Conservation (phyloP, 2,888 invertebrate genomes). For the Morpho achilles region DNA sequence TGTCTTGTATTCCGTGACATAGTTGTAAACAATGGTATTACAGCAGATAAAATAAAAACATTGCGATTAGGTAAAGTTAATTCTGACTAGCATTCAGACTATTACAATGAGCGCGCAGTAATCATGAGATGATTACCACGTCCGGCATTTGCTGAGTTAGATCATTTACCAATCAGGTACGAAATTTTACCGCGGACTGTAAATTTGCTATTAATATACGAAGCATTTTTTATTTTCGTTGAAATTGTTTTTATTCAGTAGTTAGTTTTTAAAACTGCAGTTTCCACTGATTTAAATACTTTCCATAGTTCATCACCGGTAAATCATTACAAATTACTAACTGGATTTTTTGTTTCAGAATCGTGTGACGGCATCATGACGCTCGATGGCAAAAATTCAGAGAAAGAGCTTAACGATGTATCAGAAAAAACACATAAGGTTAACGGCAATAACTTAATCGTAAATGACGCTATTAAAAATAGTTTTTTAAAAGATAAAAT, state of each 20-base stretch:
- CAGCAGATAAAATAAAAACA: conserved; percentile 41
- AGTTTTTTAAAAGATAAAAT: conserved; percentile 50
- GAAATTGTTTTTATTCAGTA: background rate
- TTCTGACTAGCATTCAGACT: conserved; percentile 47
- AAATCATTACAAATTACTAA: background rate
- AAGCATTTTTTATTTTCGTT: background rate
- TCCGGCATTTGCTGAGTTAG: conserved; percentile 55
- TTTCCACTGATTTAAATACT: no score
- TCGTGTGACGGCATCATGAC: conserved; percentile 19
- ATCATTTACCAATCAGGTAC: conserved; percentile 58
- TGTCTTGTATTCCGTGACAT: conserved; percentile 32
- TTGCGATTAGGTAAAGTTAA: conserved; percentile 58
- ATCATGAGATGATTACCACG: conserved; percentile 69
- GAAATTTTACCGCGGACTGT: conserved; percentile 31
- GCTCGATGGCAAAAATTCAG: conserved; percentile 32
- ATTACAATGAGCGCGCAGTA: conserved; percentile 63
- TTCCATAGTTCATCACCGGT: no score
- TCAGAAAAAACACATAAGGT: conserved; percentile 43
- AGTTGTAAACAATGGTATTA: conserved; percentile 38
- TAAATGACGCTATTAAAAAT: conserved; percentile 53
- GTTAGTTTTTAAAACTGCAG: no score
- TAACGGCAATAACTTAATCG: conserved; percentile 57
- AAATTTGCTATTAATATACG: conserved; percentile 2
- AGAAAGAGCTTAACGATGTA: conserved; percentile 44
- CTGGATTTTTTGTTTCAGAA: conserved; percentile 27